Evolutionary conservation across 2,113 vertebrate species (phyloP), one percentile per base, ranked within the genome.

Genomic region (Elanoides forficatus): DNA sequence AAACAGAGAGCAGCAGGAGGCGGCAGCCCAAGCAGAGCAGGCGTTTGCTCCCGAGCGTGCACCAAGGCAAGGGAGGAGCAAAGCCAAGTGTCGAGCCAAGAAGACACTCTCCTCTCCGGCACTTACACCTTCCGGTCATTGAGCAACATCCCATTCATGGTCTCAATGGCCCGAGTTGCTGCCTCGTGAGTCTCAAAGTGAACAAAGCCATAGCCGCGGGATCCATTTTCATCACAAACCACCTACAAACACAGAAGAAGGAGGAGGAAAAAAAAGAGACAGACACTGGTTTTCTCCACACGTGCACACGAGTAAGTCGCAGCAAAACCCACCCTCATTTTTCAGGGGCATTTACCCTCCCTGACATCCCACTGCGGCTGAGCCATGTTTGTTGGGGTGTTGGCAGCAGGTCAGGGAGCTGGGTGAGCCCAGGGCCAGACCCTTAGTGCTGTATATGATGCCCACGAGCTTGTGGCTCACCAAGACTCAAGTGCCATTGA

Each of bases 121-220:
- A 98, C 98, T 98, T 98, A 99, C 99, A 99, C 99, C 98, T 99
- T 99, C 47, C 99, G 98, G 83, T 99, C 99, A 11, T 99, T 99
- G 66, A 99, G 98, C 82, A 99, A 96, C 99, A 99, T 99, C 87
- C 99, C 99, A 8, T 99, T 99, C 99, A 99, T 99, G 60, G 99
- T 99, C 18, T 98, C 97, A 27, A 99, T 99, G 84, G 99, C 99
- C 36, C 98, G 97, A 96, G 98, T 98, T 0, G 99, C 99, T 34
- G 99, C 99, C 96, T 99, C 99, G 0, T 99, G 98, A 3, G 99
- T 99, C 97, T 99, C 99, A 97, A 99, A 99, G 96, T 99, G 99
- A 93, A 99, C 99, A 93, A 99, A 99, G 68, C 99, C 99, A 9
- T 99, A 99, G 79, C 99, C 99, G 90, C 99, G 99, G 34, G 99